phyloP scores from a whole-genome alignment of 2,888 invertebrate species.

The Drosophila emarginata region DNA sequence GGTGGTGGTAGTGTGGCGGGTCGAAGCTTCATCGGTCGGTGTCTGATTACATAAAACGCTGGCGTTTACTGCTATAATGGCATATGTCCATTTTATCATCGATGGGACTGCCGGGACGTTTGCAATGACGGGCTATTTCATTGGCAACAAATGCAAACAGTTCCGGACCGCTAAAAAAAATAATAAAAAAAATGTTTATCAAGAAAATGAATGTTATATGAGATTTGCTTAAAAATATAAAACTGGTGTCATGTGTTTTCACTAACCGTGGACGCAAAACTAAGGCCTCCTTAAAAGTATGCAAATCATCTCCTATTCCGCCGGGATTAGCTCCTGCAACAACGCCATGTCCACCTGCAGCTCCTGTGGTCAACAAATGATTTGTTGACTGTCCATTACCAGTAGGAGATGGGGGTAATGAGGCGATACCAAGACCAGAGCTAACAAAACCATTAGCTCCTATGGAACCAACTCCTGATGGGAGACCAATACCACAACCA shows the following conservation, averaged over 20 bases:
- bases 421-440: conserved; percentile 32
- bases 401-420: conserved; percentile 32
- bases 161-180: conserved; percentile 83
- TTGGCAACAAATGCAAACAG: conserved; percentile 88
- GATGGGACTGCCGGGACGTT: conserved; percentile 87
- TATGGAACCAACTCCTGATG: conserved; percentile 24
- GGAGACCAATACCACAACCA: conserved; percentile 16
- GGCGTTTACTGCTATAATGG: conserved; percentile 87
- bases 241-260: no score
- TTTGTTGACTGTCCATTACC: conserved; percentile 43
- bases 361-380: conserved; percentile 43
- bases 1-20: conserved; percentile 12
- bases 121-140: conserved; percentile 89
- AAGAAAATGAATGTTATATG: not conserved
- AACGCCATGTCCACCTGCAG: conserved; percentile 23
- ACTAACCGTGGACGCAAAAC: conserved; percentile 83
- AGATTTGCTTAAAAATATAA: no score
- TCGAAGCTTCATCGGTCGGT: conserved; percentile 9
- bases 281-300: conserved; percentile 89
- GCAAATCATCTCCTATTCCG: conserved; percentile 83
- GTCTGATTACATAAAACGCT: conserved; percentile 86
- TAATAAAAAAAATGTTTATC: not conserved
- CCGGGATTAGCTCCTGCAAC: conserved; percentile 31
- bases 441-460: conserved; percentile 35
- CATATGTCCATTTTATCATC: conserved; percentile 91